Evolutionary conservation across 2,888 invertebrate genomes (phyloP).

Genomic region (Eumacrocentrus americanus): DNA sequence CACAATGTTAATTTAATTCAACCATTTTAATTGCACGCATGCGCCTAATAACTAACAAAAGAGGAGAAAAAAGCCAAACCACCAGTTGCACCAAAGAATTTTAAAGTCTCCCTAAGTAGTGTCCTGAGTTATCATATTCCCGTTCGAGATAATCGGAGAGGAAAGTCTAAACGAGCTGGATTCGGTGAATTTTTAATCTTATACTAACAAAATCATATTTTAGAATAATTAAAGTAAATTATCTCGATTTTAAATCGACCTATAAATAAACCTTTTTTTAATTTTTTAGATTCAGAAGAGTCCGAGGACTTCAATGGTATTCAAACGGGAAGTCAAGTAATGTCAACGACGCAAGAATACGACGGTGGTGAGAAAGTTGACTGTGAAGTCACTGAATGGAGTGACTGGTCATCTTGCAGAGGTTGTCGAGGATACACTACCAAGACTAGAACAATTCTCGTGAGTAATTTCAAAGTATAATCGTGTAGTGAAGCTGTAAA

Average conservation of each 20-base stretch:
- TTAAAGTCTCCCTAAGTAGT: constrained; percentile 57
- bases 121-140: constrained; percentile 58
- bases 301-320: constrained; percentile 48
- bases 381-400: constrained; percentile 81
- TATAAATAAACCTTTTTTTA: background rate
- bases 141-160: constrained; percentile 48
- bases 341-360: constrained; percentile 40
- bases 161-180: constrained; percentile 53
- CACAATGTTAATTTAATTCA: constrained; percentile 12
- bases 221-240: background rate
- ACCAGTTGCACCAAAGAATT: constrained; percentile 49
- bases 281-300: constrained; percentile 24
- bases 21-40: constrained; percentile 40
- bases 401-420: constrained; percentile 82
- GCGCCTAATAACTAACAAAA: constrained; percentile 30
- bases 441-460: constrained; percentile 53
- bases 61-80: constrained; percentile 45
- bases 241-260: background rate
- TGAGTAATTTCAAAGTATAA: no score
- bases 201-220: background rate
- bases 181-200: constrained; percentile 46
- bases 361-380: constrained; percentile 59
- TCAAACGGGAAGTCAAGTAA: constrained; percentile 49
- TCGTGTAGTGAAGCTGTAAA: no score
- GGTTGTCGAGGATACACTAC: constrained; percentile 70